Conservation (phyloP, 2,888 invertebrate species). For the Tethea ocularis region DNA sequence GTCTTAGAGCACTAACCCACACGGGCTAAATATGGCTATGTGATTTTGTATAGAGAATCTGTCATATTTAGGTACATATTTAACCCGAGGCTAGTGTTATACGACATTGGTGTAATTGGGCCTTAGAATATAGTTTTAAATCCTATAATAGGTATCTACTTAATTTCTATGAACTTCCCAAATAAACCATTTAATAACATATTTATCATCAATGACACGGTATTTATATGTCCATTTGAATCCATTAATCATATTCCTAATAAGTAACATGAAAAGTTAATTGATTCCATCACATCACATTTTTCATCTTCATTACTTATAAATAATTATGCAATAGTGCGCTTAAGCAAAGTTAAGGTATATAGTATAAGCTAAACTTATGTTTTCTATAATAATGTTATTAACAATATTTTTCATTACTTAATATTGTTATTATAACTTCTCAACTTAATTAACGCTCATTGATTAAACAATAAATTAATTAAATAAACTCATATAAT, state of each 20-base stretch:
- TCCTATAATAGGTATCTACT: not conserved
- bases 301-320: not conserved
- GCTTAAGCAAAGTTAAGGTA: not conserved
- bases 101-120: no score
- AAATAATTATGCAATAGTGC: not conserved
- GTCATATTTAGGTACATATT: no score
- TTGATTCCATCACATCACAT: not conserved
- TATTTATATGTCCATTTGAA: not conserved
- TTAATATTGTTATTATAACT: not conserved
- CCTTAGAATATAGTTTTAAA: no score
- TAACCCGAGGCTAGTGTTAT: no score
- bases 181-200: not conserved
- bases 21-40: no score
- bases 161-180: not conserved
- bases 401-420: not conserved
- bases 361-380: not conserved
- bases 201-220: not conserved
- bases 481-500: conserved; percentile 2
- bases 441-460: not conserved
- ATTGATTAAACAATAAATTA: not conserved
- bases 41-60: no score
- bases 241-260: not conserved
- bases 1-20: no score
- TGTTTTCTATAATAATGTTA: not conserved
- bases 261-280: not conserved